A percentile compares a stretch with the other conserved stretches of the same genome.
Conservation (phyloP, 2,113 vertebrate genomes). For the Amblyopsis rosae region DNA sequence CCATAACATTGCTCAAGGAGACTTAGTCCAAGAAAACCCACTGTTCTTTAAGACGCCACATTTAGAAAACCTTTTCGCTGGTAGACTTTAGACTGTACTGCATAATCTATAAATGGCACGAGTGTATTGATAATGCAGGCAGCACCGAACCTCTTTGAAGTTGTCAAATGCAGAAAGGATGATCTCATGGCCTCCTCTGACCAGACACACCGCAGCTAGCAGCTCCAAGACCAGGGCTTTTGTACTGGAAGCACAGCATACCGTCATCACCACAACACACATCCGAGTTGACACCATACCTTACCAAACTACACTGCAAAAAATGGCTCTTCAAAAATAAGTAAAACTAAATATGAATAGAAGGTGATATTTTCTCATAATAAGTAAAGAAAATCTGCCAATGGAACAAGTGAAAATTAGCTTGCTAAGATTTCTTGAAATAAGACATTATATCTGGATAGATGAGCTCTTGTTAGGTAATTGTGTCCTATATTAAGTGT, state of each 20-base stretch:
- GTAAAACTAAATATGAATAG: not conserved
- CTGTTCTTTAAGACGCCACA: constrained; percentile 11
- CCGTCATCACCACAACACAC: constrained; percentile 17
- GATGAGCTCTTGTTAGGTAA: no score
- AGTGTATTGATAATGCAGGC: constrained; percentile 3
- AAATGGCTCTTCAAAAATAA: not conserved
- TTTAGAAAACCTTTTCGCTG: no score
- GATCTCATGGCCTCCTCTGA: constrained; percentile 96
- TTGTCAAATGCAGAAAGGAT: constrained; percentile 97
- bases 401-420: no score
- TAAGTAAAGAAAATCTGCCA: no score
- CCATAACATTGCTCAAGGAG: constrained; percentile 59
- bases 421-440: no score
- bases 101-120: not conserved
- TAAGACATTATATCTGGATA: no score
- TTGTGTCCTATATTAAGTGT: no score
- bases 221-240: constrained; percentile 96
- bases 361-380: no score
- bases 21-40: constrained; percentile 42
- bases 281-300: not conserved
- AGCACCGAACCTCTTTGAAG: constrained; percentile 91
- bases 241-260: constrained; percentile 78
- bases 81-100: not conserved
- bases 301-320: not conserved
- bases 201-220: constrained; percentile 94